A percentile compares a stretch with the other conserved stretches of the same genome.
Evolutionary conservation across 53 echinoderm and acorn worm genomes (phyloP).

Genomic region (Echinarachnius parma): DNA sequence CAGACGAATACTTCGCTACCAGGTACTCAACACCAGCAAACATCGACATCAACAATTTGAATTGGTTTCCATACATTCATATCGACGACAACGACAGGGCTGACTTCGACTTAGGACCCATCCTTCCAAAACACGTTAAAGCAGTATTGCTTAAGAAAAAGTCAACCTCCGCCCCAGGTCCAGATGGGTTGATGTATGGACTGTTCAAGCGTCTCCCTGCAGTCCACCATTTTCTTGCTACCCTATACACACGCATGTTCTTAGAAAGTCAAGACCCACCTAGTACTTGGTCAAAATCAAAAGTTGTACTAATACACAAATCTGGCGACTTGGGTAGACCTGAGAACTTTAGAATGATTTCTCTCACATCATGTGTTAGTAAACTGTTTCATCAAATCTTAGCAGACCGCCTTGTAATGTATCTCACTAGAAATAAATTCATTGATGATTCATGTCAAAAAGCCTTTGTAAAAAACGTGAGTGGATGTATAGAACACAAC

Average conservation of each 20-base stretch:
- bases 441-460: conserved; percentile 44
- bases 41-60: conserved; percentile 3
- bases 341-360: conserved; percentile 39
- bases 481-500: conserved; percentile 45
- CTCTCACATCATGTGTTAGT: conserved; percentile 34
- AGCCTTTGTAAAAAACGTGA: conserved; percentile 34
- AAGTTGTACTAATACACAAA: conserved; percentile 35
- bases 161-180: too few species aligned
- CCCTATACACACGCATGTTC: conserved; percentile 13
- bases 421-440: conserved; percentile 25
- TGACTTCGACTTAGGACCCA: conserved; percentile 5
- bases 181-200: too few species aligned
- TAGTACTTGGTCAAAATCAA: conserved; percentile 30
- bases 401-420: conserved; percentile 10
- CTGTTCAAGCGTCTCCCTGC: background rate
- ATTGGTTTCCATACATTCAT: conserved; percentile 26
- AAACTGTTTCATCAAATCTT: conserved; percentile 44
- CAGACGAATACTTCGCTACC: conserved; percentile 7
- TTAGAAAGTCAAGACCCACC: conserved; percentile 2
- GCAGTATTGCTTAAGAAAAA: too few species aligned
- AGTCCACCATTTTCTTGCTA: conserved; percentile 25
- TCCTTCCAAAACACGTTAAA: conserved; percentile 25
- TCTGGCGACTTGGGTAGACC: conserved; percentile 18
- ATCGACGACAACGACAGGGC: background rate
- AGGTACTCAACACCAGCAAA: conserved; percentile 6